These are phyloP conservation scores for Threskiornis aethiopicus DNA, from an alignment of 2,797 vertebrate genomes.

Conservation along the genomic window DNA sequence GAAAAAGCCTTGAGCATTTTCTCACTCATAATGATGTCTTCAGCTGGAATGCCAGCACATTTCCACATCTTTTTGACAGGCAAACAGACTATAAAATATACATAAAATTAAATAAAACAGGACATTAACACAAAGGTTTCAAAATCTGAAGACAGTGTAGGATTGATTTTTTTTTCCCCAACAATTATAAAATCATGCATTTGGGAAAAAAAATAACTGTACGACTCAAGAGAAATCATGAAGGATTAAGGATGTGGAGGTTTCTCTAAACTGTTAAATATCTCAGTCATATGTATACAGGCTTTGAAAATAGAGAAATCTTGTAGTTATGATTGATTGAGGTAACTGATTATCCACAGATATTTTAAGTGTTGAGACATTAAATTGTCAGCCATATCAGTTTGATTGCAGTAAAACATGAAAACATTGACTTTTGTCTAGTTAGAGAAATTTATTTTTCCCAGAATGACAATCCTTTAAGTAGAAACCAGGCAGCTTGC, in stretches of 20 bases:
- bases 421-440: slow-evolving; percentile 89
- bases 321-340: slow-evolving; percentile 81
- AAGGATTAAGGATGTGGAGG: slow-evolving; percentile 28
- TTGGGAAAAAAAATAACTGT: slow-evolving; percentile 5
- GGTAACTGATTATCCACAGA: slow-evolving; percentile 82
- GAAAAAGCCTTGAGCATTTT: slow-evolving; percentile 77
- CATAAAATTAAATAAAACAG: slow-evolving; percentile 79
- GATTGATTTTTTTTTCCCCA: neutral
- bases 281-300: slow-evolving; percentile 69
- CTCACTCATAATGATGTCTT: slow-evolving; percentile 76
- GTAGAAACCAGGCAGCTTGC: slow-evolving; percentile 84
- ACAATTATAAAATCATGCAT: slow-evolving; percentile 61
- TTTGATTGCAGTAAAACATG: slow-evolving; percentile 86
- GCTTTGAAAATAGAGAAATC: slow-evolving; percentile 70
- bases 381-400: slow-evolving; percentile 84
- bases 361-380: slow-evolving; percentile 85
- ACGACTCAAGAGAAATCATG: slow-evolving; percentile 54
- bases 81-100: slow-evolving; percentile 72
- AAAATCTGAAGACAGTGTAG: slow-evolving; percentile 64
- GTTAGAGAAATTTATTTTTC: slow-evolving; percentile 89
- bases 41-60: slow-evolving; percentile 72
- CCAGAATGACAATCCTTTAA: slow-evolving; percentile 87
- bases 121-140: slow-evolving; percentile 74
- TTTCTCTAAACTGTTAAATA: slow-evolving; percentile 62
- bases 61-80: slow-evolving; percentile 75